Conservation (phyloP, 2,888 invertebrate species). For the Proisotoma minuta region DNA sequence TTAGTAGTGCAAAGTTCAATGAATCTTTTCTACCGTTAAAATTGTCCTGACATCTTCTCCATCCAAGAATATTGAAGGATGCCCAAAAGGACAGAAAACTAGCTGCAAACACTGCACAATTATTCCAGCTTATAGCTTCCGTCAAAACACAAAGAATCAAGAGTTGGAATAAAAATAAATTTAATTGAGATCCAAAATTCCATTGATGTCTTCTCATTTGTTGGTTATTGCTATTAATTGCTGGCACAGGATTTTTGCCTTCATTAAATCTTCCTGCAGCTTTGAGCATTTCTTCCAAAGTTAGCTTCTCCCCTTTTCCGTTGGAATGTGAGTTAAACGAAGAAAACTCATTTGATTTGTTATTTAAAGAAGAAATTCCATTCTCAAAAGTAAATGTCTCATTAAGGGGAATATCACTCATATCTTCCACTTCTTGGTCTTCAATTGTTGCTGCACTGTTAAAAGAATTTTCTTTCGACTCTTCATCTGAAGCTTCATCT, state of each 20-base stretch:
- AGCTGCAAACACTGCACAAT: slow-evolving; percentile 15
- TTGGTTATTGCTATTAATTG: slow-evolving; percentile 25
- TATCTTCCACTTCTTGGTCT: background rate
- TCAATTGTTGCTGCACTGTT: slow-evolving; percentile 4
- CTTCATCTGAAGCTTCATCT: background rate
- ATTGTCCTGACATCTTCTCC: slow-evolving; percentile 27
- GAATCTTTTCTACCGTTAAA: slow-evolving; percentile 28
- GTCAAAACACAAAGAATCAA: slow-evolving; percentile 27
- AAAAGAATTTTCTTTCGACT: slow-evolving; percentile 7
- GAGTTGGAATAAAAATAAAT: slow-evolving; percentile 32
- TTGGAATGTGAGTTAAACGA: background rate
- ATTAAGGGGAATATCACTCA: background rate
- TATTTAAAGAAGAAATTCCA: too few relatives aligned
- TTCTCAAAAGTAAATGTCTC: background rate
- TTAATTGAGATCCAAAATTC: slow-evolving; percentile 20
- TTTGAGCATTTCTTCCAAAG: slow-evolving; percentile 32
- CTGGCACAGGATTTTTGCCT: slow-evolving; percentile 30
- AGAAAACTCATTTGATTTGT: background rate
- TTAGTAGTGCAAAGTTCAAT: background rate
- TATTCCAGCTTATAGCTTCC: slow-evolving; percentile 16
- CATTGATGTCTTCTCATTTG: slow-evolving; percentile 20
- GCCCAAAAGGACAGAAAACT: slow-evolving; percentile 24
- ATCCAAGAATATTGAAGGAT: slow-evolving; percentile 33
- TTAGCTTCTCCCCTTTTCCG: slow-evolving; percentile 32
- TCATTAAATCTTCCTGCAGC: slow-evolving; percentile 34